Evolutionary conservation across 2,113 vertebrate species (phyloP), one percentile per base, ranked within the genome.

Genomic region (Phaethornis superciliosus): DNA sequence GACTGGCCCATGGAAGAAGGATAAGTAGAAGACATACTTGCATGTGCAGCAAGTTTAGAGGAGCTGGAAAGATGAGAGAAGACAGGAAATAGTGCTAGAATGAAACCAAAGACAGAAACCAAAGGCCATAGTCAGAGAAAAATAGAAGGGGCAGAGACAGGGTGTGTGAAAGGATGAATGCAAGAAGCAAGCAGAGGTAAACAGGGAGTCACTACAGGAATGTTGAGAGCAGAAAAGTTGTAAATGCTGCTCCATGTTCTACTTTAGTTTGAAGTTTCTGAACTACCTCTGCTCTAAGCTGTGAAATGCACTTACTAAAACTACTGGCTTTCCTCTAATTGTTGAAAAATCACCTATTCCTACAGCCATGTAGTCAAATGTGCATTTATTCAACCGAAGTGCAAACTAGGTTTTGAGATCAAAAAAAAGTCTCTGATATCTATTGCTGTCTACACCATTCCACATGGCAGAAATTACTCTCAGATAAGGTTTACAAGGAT

Each of bases 401-500:
- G 10, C 14, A 80, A 60, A 35, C 7, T 20, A 40, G 5, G 6
- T 60, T 76, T 87, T 49, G 51, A 15, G 33, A 51, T 33, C 37
- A 67, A 65, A 52, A 33, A 54, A 22, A 26, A 56, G 17, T 33
- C 35, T 44, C 1, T 47, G 16, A 9, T 33, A 54, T 27, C 40
- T 67, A 3, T 44, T 72, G 12, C 33, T 42, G 12, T 19, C 54
- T 47, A 15, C 10, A 55, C 6, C 1, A 7, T 28, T 71, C 21
- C 30, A 62, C 27, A 3, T 13, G 24, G 44, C 32, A 28, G 17
- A 71, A 80, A 9, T 18, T 14, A 64, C 24, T 35, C 19, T 27
- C 8, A 75, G 32, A 32, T 46, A 14, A 14, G 2, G 0, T 1
- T 28, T 56, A 80, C 23, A 22, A 0, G 2, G n/a, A 58, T 6